These are phyloP conservation scores for Mormyrus proboscirostris DNA, from an alignment of 2,797 vertebrate species.

Conservation along the genomic window DNA sequence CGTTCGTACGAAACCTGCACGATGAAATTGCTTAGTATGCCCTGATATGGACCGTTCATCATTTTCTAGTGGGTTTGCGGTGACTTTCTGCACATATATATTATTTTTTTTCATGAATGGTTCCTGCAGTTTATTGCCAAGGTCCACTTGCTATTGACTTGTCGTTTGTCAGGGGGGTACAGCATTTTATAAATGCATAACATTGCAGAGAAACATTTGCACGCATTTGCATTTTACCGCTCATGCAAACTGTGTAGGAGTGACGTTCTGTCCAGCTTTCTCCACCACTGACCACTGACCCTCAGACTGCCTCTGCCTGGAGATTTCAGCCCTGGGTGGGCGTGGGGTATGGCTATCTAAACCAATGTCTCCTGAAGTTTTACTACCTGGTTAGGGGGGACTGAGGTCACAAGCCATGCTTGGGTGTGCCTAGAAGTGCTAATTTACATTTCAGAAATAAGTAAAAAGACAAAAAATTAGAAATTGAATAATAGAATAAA, in stretches of 20 bases:
- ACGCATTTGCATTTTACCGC: neutral
- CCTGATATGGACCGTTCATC: neutral
- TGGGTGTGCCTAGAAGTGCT: neutral
- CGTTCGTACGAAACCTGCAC: neutral
- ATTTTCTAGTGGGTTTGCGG: neutral
- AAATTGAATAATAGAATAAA: neutral
- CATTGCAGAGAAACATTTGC: neutral
- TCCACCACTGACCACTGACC: conserved; percentile 29
- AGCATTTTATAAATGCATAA: neutral
- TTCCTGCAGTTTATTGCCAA: neutral
- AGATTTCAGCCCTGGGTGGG: neutral
- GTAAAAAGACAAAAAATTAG: neutral
- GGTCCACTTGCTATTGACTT: neutral
- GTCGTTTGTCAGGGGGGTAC: neutral
- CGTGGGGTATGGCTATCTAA: neutral
- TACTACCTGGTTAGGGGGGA: neutral
- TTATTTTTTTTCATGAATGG: neutral
- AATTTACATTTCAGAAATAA: neutral
- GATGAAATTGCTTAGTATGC: neutral
- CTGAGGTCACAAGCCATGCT: neutral
- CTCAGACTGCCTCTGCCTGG: conserved; percentile 32
- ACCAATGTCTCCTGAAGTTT: neutral
- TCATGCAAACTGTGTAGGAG: neutral
- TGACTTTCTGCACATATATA: neutral
- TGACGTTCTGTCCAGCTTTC: neutral